Evolutionary conservation across 1,140 invertebrate species (phyloP), one percentile per base, ranked within the genome.

Genomic region (Nymphalis io): DNA sequence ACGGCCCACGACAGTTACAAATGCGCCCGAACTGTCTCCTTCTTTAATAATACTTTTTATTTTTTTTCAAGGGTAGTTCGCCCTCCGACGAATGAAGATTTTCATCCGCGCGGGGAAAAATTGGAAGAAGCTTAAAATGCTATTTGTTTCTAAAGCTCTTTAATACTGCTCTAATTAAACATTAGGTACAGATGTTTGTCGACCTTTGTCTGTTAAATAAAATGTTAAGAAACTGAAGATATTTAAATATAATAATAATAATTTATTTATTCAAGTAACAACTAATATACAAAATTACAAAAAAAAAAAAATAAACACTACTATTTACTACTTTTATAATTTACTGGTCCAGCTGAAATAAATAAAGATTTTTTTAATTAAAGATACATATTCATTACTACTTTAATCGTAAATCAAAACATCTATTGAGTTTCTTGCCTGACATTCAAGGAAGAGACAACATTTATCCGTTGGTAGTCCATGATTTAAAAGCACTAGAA

Each of bases 31-130:
- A 92, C 91, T 92, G 92, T 92, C 91, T 91, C 86, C 85, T 92
- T 91, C 92, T 92, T 92, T 92, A 92, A 92, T 92, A 92, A 92
- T 92, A 92, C 90, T 92, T 92, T 92, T 92, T 92, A 86, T 89
- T 81, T 84, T 85, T 89, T 89, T 87, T 91, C 85, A 90, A 90
- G 89, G 89, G 89, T 90, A 88, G 86, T 83, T 86, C 86, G 79
- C 89, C 88, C 88, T 87, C 85, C 80, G 76, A 85, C 76, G 76
- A 84, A 86, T 88, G 81, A 89, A 88, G 87, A 91, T 91, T 91
- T 91, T 89, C 86, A 88, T 90, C 82, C 81, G 78, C 76, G 72
- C 76, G 71, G 81, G 89, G 86, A 82, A 84, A 89, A 89, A 85
- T 89, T 86, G 84, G 80, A 86, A 89, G 83, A 82, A 89, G 87